Base-by-base conservation (phyloP, 2,797 vertebrate species). In the Hephaestus fuliginosus region DNA sequence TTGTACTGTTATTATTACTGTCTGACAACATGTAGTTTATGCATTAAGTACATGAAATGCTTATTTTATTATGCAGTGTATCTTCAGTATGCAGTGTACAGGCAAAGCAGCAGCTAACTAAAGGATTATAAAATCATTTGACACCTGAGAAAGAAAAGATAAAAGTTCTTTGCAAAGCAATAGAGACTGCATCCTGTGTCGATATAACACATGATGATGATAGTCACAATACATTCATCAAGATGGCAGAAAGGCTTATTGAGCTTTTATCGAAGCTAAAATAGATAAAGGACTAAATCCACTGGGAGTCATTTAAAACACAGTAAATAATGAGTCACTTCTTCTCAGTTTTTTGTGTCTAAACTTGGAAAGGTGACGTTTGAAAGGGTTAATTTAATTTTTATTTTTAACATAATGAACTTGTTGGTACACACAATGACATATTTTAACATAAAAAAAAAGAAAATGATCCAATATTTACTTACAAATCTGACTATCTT, bases 191-290 rank as follows among this genome's bases (percentile, higher is more conserved):
- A 55, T 22, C 33, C 25, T 18, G 2, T 58, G 10, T 39, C 17
- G 48, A 52, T 36, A 22, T 10, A 44, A 28, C 28, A 52, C 3
- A 60, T 15, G 5, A 36, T 9, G 5, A 15, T 30, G 20, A 43
- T 22, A 18, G 6, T 36, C 33, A 36, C 33, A 36, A 61, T 1
- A 44, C 48, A 51, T 25, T 68, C 14, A 77, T 85, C 79, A 46
- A 25, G 28, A 63, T 56, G 64, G 13, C 3, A 53, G 48, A 36
- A 55, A 69, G 15, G 33, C 18, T 20, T 22, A 76, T 69, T 65
- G 77, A 77, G 74, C 46, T 12, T 63, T 74, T 51, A 55, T 60
- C 64, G 15, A 62, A 44, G 25, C 28, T 33, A 62, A 69, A 44
- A 36, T 56, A 55, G 41, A 20, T 52, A 18, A 58, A 66, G 36